Evolutionary conservation across 2,888 invertebrate species (phyloP), one percentile per base, ranked within the genome.

Genomic region (Piscicola geometra): DNA sequence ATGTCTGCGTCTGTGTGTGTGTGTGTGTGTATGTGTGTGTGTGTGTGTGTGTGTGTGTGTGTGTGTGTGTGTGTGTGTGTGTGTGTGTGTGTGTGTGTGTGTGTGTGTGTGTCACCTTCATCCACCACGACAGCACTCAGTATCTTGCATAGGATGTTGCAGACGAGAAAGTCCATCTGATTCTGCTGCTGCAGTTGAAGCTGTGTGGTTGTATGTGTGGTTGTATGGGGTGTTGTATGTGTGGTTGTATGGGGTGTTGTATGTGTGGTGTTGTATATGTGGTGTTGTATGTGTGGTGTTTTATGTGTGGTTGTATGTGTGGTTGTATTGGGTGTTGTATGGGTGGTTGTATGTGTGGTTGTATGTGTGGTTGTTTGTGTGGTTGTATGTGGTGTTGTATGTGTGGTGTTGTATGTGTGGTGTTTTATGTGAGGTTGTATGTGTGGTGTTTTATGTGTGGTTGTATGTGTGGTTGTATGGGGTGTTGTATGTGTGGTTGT

Each of bases 111-210:
- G 64, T 64, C 75, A 89, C 89, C 89, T 78, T 92, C 91, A 85
- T 99, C 98, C 1, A 95, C 96, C 72, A 98, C 93, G 60, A 95
- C 94, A 3, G 96, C 96, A 56, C 93, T 90, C 0, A 99, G 87
- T 52, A 99, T 87, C 83, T 95, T 93, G 72, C 92, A 91, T 28
- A 99, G 88, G 1, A 98, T 96, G 83, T 93, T 91, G 9, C 56
- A 64, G 36, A 56, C 56, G 33, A 64, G 28, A 1, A 30, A 50
- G 33, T 71, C 71, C 30, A 71, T 56, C 5, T 56, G 60, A n/a
- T 18, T 18, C 12, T 56, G 60, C 25, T 47, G 28, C 15, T 18
- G 47, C 35, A n/a, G n/a, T n/a, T n/a, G n/a, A n/a, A n/a, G n/a
- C n/a, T n/a, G n/a, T n/a, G n/a, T n/a, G n/a, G n/a, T n/a, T n/a